Conservation (phyloP, 2,888 invertebrate genomes). For the Sinotaia quadrata region DNA sequence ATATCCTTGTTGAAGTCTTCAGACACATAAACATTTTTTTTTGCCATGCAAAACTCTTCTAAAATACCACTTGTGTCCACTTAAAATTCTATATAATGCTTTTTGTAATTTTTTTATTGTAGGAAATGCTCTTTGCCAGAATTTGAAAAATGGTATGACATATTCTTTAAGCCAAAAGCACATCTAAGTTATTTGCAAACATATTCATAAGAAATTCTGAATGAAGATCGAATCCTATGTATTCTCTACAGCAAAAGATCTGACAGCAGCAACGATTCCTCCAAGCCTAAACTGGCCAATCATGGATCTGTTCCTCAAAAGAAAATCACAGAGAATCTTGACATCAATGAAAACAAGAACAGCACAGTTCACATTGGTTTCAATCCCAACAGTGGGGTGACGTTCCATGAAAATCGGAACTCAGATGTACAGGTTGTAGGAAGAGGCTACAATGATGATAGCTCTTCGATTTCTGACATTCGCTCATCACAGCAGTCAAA, state of each 20-base stretch:
- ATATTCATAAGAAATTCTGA: too few species aligned
- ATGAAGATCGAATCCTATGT: too few species aligned
- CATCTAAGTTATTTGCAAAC: too few species aligned
- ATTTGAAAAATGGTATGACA: too few species aligned
- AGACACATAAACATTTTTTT: too few species aligned
- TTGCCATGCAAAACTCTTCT: too few species aligned
- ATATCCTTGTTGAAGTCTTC: too few species aligned
- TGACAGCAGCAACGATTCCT: conserved; percentile 61
- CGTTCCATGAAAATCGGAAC: conserved; percentile 66
- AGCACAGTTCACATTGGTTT: conserved; percentile 52
- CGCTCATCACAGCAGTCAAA: conserved; percentile 34
- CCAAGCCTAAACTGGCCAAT: conserved; percentile 52
- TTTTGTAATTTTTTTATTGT: too few species aligned
- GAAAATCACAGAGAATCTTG: conserved; percentile 3
- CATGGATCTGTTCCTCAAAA: conserved; percentile 11
- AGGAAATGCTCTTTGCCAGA: too few species aligned
- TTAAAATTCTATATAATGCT: too few species aligned
- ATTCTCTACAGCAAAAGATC: conserved; percentile 53
- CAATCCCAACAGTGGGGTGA: conserved; percentile 66
- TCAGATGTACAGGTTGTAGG: conserved; percentile 69
- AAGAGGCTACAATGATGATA: conserved; percentile 65
- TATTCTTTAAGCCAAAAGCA: too few species aligned
- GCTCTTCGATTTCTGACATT: conserved; percentile 32
- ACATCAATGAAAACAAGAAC: conserved; percentile 22
- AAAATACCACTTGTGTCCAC: too few species aligned